Conservation (phyloP, 2,113 vertebrate species). For the Rutilus rutilus region DNA sequence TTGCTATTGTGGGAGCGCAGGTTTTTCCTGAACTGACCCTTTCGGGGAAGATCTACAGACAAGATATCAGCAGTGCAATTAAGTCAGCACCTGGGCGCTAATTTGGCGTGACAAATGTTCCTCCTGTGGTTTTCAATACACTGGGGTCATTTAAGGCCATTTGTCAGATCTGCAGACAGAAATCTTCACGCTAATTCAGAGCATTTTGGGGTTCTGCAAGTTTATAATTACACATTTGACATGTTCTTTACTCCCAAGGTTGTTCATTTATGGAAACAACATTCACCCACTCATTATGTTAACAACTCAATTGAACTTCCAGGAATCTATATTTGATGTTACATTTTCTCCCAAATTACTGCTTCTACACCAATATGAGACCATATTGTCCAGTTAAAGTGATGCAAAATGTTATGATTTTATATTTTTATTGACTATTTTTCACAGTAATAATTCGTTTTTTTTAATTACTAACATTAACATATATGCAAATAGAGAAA, state of each 20-base stretch:
- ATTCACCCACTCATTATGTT: constrained; percentile 22
- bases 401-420: not conserved
- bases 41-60: not conserved
- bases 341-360: constrained; percentile 16
- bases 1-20: not conserved
- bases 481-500: not conserved
- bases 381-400: not conserved
- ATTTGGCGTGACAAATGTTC: not conserved
- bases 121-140: constrained; percentile 15
- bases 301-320: not conserved
- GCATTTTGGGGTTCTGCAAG: not conserved
- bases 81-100: not conserved
- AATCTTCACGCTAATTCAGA: not conserved
- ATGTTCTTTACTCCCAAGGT: not conserved
- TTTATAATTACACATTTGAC: constrained; percentile 7
- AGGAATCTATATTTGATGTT: constrained; percentile 15
- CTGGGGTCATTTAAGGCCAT: not conserved
- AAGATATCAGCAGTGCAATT: constrained; percentile 14
- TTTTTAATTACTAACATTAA: too few relatives aligned
- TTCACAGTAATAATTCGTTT: too few relatives aligned
- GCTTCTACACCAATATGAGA: not conserved
- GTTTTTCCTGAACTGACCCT: constrained; percentile 10
- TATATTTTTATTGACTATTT: too few relatives aligned
- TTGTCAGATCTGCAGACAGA: not conserved
- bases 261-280: constrained; percentile 25